These are phyloP conservation scores for Bos taurus DNA, from an alignment of 2,113 vertebrate genomes.

Conservation along the genomic window ARS-UCD2.0 NC_037331.1:18759501-18760000, in stretches of 20 bases:
- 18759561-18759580: background rate
- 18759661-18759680: background rate
- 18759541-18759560: background rate
- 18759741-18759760: background rate
- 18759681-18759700: background rate
- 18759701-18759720: background rate
- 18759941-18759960: background rate
- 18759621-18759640: background rate
- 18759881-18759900: background rate
- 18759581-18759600: background rate
- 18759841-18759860: background rate
- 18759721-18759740: background rate
- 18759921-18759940: background rate
- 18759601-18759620: background rate
- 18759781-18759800: background rate
- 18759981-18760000: background rate
- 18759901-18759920: background rate
- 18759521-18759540: background rate
- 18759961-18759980: background rate
- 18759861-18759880: background rate
- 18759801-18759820: background rate
- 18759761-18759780: background rate
- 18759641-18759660: background rate
- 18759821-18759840: background rate
- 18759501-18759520: background rate